A percentile compares a stretch with the other conserved stretches of the same genome.
Evolutionary conservation across 2,797 vertebrate species (phyloP).

Genomic region (Botia kubotai): DNA sequence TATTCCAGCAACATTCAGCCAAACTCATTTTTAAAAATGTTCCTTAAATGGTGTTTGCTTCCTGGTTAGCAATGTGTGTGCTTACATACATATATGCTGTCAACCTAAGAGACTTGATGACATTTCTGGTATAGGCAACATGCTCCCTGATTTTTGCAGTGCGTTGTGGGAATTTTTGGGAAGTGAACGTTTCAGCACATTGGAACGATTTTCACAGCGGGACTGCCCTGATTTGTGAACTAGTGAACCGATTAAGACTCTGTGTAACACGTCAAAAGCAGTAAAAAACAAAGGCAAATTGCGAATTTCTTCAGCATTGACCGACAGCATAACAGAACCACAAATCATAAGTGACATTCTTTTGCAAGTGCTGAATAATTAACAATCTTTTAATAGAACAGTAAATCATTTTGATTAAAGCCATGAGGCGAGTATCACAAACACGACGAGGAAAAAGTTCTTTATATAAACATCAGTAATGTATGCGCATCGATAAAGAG

Average conservation of each 20-base stretch:
- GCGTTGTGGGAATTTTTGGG: too few relatives aligned
- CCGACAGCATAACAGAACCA: slow-evolving; percentile 68
- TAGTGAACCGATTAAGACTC: not conserved
- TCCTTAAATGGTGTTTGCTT: too few relatives aligned
- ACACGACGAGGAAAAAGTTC: slow-evolving; percentile 16
- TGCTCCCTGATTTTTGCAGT: too few relatives aligned
- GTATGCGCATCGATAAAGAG: slow-evolving; percentile 47
- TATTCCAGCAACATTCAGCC: too few relatives aligned
- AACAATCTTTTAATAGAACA: slow-evolving; percentile 67
- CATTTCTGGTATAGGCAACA: too few relatives aligned
- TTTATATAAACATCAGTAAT: slow-evolving; percentile 51
- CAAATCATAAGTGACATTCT: slow-evolving; percentile 71
- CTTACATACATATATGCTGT: too few relatives aligned
- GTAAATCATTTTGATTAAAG: slow-evolving; percentile 65
- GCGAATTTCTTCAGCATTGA: slow-evolving; percentile 53
- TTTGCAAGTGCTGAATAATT: slow-evolving; percentile 72
- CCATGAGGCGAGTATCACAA: slow-evolving; percentile 35
- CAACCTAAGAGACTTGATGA: too few relatives aligned
- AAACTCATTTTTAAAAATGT: too few relatives aligned
- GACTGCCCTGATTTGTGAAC: not conserved
- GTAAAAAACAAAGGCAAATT: slow-evolving; percentile 24
- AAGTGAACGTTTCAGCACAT: too few relatives aligned
- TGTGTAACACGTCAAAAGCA: not conserved
- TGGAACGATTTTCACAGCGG: too few relatives aligned
- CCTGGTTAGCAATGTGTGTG: too few relatives aligned